Evolutionary conservation across 2,113 vertebrate genomes (phyloP), one percentile per base, ranked within the genome.

Genomic region (Pagrus major): DNA sequence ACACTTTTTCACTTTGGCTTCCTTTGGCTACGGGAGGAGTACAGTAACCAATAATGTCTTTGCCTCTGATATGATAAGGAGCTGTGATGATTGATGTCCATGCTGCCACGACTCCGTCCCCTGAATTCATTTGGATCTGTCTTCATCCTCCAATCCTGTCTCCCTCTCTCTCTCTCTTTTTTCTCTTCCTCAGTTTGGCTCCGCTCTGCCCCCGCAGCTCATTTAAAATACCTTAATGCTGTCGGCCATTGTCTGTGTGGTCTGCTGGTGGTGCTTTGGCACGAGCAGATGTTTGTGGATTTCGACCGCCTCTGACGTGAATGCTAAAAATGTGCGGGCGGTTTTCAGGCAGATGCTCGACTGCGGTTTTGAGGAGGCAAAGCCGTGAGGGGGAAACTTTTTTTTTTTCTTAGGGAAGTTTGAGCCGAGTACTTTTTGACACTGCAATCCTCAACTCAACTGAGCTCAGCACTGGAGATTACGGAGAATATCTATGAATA

Each of bases 391-490:
- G n/a, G 35, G 35, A 51, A 83, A 83, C 66, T 78, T 82, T 81
- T 70, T 39, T n/a, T n/a, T n/a, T n/a, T n/a, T n/a, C n/a, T n/a
- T n/a, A 16, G 42, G 42, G 25, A 76, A 68, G 56, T 83, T 83
- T 75, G 33, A 49, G 66, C 46, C 33, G 44, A 75, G 64, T n/a
- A 42, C 51, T 65, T 42, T 71, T 69, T 20, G 39, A 67, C 18
- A 10, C 41, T 63, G 73, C 81, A 75, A 65, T 69, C 64, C 68
- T 88, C 58, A 68, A 63, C 70, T 75, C 29, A 37, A 83, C 79
- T 82, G 76, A 87, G 85, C 78, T 88, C 78, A 84, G 90, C 88
- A 73, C 47, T n/a, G 63, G 44, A 90, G 91, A 91, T 91, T 86
- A 89, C 27, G 21, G 65, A 60, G 85, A 86, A 86, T 86, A 88